Base-by-base conservation (phyloP, 2,113 vertebrate species). In the Sula dactylatra region DNA sequence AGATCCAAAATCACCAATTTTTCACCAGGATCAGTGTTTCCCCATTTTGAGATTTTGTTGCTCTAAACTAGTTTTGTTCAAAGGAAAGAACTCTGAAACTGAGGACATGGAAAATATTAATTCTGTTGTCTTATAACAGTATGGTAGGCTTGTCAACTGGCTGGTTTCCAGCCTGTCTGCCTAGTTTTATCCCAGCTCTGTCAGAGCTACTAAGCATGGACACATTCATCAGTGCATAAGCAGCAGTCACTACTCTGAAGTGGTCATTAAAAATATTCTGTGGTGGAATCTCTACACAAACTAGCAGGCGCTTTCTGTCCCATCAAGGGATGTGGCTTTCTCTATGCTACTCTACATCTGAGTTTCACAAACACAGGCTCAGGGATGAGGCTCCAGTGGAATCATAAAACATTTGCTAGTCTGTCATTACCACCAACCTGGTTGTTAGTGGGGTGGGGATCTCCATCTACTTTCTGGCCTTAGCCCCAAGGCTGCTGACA, bases 401-500 rank as follows among this genome's bases (percentile, higher is more conserved):
- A 64, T 85, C 81, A 80, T 93, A 91, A 91, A 95, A 92, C 44
- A 61, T 82, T 85, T 90, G 62, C 81, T 89, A 90, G 91, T 76
- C 84, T 97, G 58, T 94, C 62, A 96, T 97, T 95, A 94, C 47
- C 52, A 91, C 14, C 7, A 91, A 82, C 62, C 77, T 94, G 83
- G 70, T 94, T 91, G 80, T 96, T 97, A 96, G 86, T 87, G 88
- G 96, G 94, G 93, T 94, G 95, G 96, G 80, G 88, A 87, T 58
- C 78, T 95, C 62, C 81, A 55, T 71, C 70, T 87, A 55, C 69
- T 92, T 91, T 82, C 84, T 91, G 86, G 86, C 62, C 45, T 22
- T 61, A 82, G 54, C 42, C 50, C 36, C 54, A 82, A 87, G 59
- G 40, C 74, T 85, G 82, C 20, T 82, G 70, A 82, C 74, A 87